phyloP scores from a whole-genome alignment of 2,113 vertebrate genomes.

The Sorex fumeus region DNA sequence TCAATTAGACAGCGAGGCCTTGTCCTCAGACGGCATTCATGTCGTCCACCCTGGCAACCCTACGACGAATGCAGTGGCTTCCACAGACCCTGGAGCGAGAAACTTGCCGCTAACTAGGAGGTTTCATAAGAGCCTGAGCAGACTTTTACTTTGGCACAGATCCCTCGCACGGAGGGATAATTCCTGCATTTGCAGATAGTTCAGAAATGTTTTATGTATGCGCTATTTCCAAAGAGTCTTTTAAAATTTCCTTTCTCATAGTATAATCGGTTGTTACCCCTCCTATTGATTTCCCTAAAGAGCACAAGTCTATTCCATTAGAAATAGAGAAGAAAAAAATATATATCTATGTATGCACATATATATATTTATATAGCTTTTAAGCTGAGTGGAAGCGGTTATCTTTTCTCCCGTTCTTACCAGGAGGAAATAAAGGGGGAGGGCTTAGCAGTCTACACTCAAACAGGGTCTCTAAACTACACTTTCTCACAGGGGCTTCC shows the following conservation, averaged over 20 bases:
- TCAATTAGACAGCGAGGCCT: conserved; percentile 66
- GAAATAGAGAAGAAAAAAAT: conserved; percentile 58
- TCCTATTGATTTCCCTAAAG: conserved; percentile 83
- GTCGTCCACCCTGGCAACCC: conserved; percentile 57
- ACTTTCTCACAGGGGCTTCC: not conserved
- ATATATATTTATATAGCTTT: not conserved
- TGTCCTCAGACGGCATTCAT: conserved; percentile 61
- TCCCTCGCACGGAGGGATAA: conserved; percentile 12
- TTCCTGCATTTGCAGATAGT: conserved; percentile 69
- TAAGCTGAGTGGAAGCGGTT: conserved; percentile 37
- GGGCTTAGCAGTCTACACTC: not conserved
- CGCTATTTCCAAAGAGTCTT: conserved; percentile 79
- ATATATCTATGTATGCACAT: not conserved
- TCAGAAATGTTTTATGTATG: conserved; percentile 81
- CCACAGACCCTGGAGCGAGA: conserved; percentile 31
- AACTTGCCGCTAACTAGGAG: conserved; percentile 66
- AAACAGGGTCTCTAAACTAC: not conserved
- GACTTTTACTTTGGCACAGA: conserved; percentile 77
- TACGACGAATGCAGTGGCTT: conserved; percentile 64
- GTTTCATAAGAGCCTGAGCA: conserved; percentile 63
- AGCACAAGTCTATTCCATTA: conserved; percentile 73
- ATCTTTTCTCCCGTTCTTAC: conserved; percentile 10
- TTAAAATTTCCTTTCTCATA: conserved; percentile 79
- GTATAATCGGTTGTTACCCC: conserved; percentile 75
- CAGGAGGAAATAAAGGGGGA: not conserved